phyloP scores from a whole-genome alignment of 2,888 invertebrate species.

The Parnassius smintheus region DNA sequence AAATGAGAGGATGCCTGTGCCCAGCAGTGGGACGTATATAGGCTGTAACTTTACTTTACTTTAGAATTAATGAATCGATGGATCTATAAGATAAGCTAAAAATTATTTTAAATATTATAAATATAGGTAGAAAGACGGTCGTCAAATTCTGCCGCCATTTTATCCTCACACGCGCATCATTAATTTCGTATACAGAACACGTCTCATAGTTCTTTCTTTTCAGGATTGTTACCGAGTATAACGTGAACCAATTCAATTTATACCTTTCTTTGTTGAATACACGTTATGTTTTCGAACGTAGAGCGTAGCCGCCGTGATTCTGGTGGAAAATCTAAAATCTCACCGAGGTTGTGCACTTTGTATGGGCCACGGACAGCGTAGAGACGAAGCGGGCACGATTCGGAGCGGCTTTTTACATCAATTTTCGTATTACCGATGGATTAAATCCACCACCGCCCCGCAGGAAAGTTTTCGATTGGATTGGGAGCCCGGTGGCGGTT shows the following conservation, averaged over 20 bases:
- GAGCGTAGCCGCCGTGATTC: conserved; percentile 58
- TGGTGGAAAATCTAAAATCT: conserved; percentile 63
- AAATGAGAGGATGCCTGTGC: no score
- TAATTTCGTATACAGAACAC: conserved; percentile 59
- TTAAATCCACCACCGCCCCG: conserved; percentile 73
- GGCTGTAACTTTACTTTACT: no score
- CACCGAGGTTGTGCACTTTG: conserved; percentile 58
- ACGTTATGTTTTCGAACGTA: conserved; percentile 62
- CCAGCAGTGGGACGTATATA: no score
- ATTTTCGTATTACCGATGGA: conserved; percentile 80
- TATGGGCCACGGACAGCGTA: conserved; percentile 56
- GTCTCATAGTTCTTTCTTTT: conserved; percentile 75
- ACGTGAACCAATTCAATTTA: conserved; percentile 62
- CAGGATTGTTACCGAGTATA: conserved; percentile 76
- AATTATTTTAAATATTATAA: background rate
- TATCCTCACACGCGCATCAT: conserved; percentile 44
- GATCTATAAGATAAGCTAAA: no score
- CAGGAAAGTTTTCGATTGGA: conserved; percentile 72
- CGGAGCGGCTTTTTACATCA: conserved; percentile 72
- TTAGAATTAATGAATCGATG: no score
- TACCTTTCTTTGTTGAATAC: conserved; percentile 64
- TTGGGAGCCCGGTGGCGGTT: conserved; percentile 49
- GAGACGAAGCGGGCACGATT: conserved; percentile 46
- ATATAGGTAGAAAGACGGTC: conserved; percentile 32
- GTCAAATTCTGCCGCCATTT: conserved; percentile 48